phyloP scores from a whole-genome alignment of 2,113 vertebrate species.

The Megaleporinus macrocephalus region DNA sequence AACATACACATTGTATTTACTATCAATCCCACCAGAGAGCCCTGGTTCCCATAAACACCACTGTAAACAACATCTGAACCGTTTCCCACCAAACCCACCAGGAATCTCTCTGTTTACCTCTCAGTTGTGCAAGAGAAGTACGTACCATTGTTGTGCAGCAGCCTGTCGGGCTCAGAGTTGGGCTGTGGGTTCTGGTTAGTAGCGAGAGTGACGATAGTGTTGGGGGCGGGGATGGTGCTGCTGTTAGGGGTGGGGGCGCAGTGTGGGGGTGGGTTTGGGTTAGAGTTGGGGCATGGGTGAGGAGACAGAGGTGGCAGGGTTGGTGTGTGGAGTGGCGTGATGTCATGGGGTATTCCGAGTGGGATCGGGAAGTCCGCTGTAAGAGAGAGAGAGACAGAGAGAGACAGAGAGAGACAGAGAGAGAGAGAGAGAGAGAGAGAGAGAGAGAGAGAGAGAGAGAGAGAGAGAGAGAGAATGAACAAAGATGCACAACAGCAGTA shows the following conservation, averaged over 20 bases:
- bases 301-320: constrained; percentile 79
- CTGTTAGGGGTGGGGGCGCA: background rate
- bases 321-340: constrained; percentile 87
- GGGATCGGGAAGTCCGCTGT: constrained; percentile 76
- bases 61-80: too few species aligned
- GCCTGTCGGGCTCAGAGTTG: constrained; percentile 54
- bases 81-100: too few species aligned
- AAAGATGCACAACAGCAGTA: too few species aligned
- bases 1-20: too few species aligned
- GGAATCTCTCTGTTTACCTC: too few species aligned
- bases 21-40: too few species aligned
- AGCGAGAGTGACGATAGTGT: constrained; percentile 12
- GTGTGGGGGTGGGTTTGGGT: constrained; percentile 31
- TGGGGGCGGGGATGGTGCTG: background rate
- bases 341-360: constrained; percentile 71
- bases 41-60: too few species aligned
- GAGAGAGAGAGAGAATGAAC: too few species aligned
- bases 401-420: too few species aligned
- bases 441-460: too few species aligned
- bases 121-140: background rate
- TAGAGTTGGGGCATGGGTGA: constrained; percentile 54
- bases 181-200: constrained; percentile 43
- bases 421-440: too few species aligned
- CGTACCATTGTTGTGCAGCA: constrained; percentile 56
- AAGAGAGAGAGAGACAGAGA: background rate